Percentiles rank a stretch among this genome's conserved stretches.
These are phyloP conservation scores for Sebastes hubbsi DNA, from an alignment of 2,797 vertebrate species.

Conservation along the genomic window DNA sequence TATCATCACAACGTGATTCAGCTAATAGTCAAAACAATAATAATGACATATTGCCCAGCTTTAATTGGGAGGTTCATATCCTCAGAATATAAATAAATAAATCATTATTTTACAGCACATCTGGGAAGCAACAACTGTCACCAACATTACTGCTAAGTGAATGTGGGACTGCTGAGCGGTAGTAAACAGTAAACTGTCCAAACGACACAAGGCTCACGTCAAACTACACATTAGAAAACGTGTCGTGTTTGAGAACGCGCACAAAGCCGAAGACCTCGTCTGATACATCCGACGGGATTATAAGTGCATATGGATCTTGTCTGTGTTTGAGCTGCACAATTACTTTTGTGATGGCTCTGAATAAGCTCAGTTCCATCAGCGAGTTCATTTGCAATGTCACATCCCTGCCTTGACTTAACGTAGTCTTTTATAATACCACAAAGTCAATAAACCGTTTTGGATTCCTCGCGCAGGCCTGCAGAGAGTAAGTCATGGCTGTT, in stretches of 20 bases:
- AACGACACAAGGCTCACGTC: neutral
- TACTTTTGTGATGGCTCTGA: constrained; percentile 27
- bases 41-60: neutral
- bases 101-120: neutral
- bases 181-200: neutral
- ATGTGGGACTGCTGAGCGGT: neutral
- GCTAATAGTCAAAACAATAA: neutral
- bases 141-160: neutral
- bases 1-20: neutral
- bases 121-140: neutral
- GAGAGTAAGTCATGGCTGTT: constrained; percentile 33
- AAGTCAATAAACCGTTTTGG: constrained; percentile 52
- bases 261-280: neutral
- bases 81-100: neutral
- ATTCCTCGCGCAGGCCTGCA: constrained; percentile 41
- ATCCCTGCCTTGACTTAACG: constrained; percentile 50
- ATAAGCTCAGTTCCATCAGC: constrained; percentile 45
- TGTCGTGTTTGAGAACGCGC: constrained; percentile 10
- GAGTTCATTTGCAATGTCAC: constrained; percentile 47
- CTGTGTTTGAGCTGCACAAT: constrained; percentile 27
- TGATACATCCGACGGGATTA: constrained; percentile 16
- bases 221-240: neutral
- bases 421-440: constrained; percentile 41
- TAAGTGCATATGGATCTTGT: constrained; percentile 32
- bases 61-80: neutral